Percentiles rank a stretch among this genome's conserved stretches.
These are phyloP conservation scores for Mastacembelus armatus DNA, from an alignment of 2,797 vertebrate species.

Conservation along the genomic window DNA sequence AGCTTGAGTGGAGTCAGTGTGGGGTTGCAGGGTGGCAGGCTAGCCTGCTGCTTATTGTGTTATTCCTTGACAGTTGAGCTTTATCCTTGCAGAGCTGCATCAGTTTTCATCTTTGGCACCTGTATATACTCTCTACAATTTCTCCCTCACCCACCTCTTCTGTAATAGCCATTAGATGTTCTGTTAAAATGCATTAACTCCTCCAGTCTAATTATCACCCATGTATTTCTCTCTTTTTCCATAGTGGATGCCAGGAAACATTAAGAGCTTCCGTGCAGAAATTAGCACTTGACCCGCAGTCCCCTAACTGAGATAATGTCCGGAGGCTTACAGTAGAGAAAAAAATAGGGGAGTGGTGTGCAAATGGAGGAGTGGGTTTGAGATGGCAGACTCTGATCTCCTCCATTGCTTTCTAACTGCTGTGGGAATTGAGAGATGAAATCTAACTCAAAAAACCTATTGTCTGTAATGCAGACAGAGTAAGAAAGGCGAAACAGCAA, in stretches of 20 bases:
- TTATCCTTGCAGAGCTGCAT: conserved; percentile 15
- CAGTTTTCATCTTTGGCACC: conserved; percentile 18
- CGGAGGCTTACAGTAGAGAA: conserved; percentile 50
- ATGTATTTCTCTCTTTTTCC: conserved; percentile 55
- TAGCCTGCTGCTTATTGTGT: conserved; percentile 54
- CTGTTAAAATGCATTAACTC: conserved; percentile 68
- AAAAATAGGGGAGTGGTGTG: conserved; percentile 17
- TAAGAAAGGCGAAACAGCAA: conserved; percentile 42
- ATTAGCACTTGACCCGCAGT: conserved; percentile 76
- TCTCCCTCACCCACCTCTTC: conserved; percentile 50
- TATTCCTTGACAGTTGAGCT: conserved; percentile 51
- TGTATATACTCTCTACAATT: conserved; percentile 33
- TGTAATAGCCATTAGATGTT: conserved; percentile 60
- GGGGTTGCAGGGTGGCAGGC: conserved; percentile 11
- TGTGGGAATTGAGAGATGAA: conserved; percentile 73
- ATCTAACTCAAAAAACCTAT: conserved; percentile 59
- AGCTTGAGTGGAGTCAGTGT: neutral
- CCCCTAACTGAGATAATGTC: conserved; percentile 72
- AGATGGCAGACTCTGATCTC: conserved; percentile 65
- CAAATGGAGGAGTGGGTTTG: conserved; percentile 28
- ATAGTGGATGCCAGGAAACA: conserved; percentile 79
- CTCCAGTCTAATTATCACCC: conserved; percentile 72
- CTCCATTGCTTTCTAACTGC: conserved; percentile 71
- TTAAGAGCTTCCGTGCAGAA: conserved; percentile 74
- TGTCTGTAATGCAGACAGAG: conserved; percentile 65